Percentiles rank a stretch among this genome's conserved stretches.
Evolutionary conservation across 2,888 invertebrate genomes (phyloP).

Genomic region (Luperina testacea): DNA sequence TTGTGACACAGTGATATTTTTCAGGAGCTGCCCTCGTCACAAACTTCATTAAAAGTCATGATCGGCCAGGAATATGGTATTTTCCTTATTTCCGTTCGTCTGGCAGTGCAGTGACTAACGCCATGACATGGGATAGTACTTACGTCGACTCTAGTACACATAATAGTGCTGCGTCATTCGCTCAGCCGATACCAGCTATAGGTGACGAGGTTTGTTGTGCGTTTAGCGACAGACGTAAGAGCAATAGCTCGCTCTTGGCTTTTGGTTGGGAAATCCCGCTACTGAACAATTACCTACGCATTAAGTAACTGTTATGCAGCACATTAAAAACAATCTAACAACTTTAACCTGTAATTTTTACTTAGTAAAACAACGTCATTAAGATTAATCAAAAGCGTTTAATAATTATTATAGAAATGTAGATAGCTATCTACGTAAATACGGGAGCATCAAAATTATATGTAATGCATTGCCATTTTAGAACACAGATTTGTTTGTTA

Average conservation of each 20-base stretch:
- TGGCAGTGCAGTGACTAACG: slow-evolving; percentile 58
- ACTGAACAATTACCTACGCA: slow-evolving; percentile 33
- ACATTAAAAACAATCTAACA: slow-evolving; percentile 59
- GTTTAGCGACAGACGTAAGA: slow-evolving; percentile 39
- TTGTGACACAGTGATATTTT: slow-evolving; percentile 46
- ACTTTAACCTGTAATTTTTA: slow-evolving; percentile 56
- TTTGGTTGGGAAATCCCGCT: slow-evolving; percentile 44
- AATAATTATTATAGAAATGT: slow-evolving; percentile 65
- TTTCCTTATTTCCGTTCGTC: slow-evolving; percentile 66
- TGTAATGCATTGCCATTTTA: slow-evolving; percentile 75
- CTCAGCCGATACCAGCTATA: slow-evolving; percentile 31
- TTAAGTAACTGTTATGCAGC: slow-evolving; percentile 48
- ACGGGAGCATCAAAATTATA: slow-evolving; percentile 71
- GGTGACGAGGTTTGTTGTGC: slow-evolving; percentile 59
- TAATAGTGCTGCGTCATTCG: slow-evolving; percentile 59
- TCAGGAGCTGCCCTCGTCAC: slow-evolving; percentile 27
- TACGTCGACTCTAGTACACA: slow-evolving; percentile 39
- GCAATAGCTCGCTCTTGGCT: slow-evolving; percentile 18
- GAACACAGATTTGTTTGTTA: slow-evolving; percentile 74
- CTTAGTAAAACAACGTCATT: slow-evolving; percentile 66
- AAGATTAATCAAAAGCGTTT: slow-evolving; percentile 60
- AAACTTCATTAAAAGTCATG: slow-evolving; percentile 19
- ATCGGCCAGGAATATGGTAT: slow-evolving; percentile 52
- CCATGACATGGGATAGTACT: slow-evolving; percentile 53
- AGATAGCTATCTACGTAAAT: slow-evolving; percentile 72